phyloP scores from a whole-genome alignment of 2,113 vertebrate genomes.

The Bubo scandiacus region DNA sequence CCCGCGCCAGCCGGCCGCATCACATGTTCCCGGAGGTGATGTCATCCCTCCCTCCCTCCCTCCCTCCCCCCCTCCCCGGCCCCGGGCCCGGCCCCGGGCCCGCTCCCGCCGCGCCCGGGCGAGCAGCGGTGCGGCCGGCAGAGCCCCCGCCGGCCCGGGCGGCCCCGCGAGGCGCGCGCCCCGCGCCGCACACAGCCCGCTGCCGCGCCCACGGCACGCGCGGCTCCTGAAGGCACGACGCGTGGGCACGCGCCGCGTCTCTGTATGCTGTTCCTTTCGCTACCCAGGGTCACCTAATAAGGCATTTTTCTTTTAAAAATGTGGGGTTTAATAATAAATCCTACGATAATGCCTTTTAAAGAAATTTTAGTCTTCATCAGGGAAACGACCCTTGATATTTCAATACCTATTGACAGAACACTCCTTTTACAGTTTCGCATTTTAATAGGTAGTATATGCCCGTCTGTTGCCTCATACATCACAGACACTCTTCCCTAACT shows the following conservation, averaged over 20 bases:
- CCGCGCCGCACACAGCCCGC: too few species aligned
- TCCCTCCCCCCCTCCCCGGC: too few species aligned
- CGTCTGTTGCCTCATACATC: background rate
- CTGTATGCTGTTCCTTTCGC: too few species aligned
- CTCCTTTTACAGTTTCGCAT: background rate
- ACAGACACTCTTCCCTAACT: background rate
- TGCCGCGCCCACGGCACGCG: too few species aligned
- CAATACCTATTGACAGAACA: background rate
- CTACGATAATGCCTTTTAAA: background rate
- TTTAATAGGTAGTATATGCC: background rate
- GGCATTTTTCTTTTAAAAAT: background rate
- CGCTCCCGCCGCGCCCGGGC: too few species aligned
- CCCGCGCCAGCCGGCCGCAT: conserved; percentile 15
- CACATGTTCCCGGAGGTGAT: conserved; percentile 56
- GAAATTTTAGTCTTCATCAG: background rate
- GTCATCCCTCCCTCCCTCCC: conserved; percentile 64
- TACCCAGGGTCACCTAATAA: too few species aligned
- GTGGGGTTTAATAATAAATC: background rate
- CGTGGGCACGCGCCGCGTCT: too few species aligned
- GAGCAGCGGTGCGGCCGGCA: too few species aligned
- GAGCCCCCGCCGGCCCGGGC: too few species aligned
- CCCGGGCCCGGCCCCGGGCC: background rate
- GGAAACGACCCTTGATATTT: background rate
- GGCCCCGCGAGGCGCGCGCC: background rate
- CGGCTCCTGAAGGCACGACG: too few species aligned